These are phyloP conservation scores for Climacteris rufus DNA, from an alignment of 2,113 vertebrate genomes.

Conservation along the genomic window DNA sequence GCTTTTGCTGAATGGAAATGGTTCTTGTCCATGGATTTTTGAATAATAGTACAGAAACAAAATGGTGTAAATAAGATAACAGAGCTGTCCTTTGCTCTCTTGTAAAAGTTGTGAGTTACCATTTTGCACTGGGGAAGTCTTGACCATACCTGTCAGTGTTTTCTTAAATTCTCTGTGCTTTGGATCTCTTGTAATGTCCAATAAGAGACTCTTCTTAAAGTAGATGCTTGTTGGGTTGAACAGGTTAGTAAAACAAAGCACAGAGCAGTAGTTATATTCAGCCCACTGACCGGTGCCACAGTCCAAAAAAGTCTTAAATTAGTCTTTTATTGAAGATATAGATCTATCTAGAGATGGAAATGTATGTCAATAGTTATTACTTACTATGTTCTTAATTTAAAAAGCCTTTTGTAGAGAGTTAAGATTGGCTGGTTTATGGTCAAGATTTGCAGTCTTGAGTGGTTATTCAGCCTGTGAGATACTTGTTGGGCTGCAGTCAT, in stretches of 20 bases:
- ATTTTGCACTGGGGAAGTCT: neutral
- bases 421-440: neutral
- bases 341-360: neutral
- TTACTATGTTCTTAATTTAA: neutral
- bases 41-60: neutral
- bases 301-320: neutral
- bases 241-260: neutral
- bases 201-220: neutral
- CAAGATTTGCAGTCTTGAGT: neutral
- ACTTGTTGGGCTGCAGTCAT: neutral
- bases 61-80: neutral
- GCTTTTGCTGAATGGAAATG: neutral
- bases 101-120: neutral
- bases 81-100: rapidly evolving
- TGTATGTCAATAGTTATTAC: neutral
- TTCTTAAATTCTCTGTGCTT: neutral
- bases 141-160: neutral
- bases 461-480: neutral
- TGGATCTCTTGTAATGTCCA: neutral
- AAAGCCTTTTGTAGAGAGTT: neutral
- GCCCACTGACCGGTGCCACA: rapidly evolving
- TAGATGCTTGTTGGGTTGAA: rapidly evolving
- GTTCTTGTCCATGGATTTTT: neutral
- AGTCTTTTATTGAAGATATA: neutral
- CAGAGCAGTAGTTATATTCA: neutral